These are phyloP conservation scores for Volucella zonaria DNA, from an alignment of 2,888 invertebrate genomes.

Conservation along the genomic window DNA sequence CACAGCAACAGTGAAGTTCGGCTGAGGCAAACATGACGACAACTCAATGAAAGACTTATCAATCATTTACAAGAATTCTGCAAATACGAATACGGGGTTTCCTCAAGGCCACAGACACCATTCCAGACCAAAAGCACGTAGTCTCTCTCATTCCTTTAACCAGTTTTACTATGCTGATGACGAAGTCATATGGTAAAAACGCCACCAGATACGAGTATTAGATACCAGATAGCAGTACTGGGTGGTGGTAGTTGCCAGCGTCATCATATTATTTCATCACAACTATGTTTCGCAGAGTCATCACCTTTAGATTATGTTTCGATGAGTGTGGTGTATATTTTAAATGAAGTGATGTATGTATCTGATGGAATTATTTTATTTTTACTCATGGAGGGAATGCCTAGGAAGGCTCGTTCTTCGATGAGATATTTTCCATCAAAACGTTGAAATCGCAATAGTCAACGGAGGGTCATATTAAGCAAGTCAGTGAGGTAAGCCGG, in stretches of 20 bases:
- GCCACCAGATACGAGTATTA: background rate
- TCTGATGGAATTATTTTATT: background rate
- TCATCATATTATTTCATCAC: slow-evolving; percentile 64
- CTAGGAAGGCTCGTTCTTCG: background rate
- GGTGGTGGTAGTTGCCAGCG: slow-evolving; percentile 24
- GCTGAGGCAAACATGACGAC: background rate
- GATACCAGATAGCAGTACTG: background rate
- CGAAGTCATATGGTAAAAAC: slow-evolving; percentile 33
- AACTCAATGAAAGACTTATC: slow-evolving; percentile 29
- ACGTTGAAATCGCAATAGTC: slow-evolving; percentile 19
- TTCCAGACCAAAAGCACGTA: slow-evolving; percentile 63
- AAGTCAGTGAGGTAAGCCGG: background rate
- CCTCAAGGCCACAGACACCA: slow-evolving; percentile 48
- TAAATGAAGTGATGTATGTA: slow-evolving; percentile 5
- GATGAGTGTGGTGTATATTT: background rate
- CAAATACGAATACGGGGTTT: slow-evolving; percentile 36
- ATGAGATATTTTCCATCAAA: background rate
- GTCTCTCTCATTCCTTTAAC: slow-evolving; percentile 25
- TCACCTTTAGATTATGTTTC: slow-evolving; percentile 9
- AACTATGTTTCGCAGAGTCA: slow-evolving; percentile 48
- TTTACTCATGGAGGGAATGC: slow-evolving; percentile 11
- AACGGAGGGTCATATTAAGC: background rate
- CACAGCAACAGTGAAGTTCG: background rate
- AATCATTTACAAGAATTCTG: slow-evolving; percentile 46
- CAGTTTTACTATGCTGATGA: slow-evolving; percentile 39